These are phyloP conservation scores for Perca flavescens DNA, from an alignment of 2,113 vertebrate species.

Conservation along the genomic window DNA sequence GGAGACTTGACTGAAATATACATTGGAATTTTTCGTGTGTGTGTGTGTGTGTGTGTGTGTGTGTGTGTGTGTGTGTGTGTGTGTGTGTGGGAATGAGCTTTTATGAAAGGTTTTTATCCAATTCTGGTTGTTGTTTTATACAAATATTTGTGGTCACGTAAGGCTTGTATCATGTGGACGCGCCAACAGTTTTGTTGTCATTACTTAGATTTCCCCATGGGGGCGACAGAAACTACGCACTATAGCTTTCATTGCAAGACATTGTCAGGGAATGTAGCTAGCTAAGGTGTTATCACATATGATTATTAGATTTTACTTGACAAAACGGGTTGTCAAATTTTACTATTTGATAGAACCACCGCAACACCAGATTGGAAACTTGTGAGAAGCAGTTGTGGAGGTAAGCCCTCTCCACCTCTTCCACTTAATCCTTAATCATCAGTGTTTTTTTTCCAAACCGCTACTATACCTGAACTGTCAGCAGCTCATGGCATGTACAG, in stretches of 20 bases:
- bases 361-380: not conserved
- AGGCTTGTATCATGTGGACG: too few relatives aligned
- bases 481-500: not conserved
- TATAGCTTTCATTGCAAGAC: not conserved
- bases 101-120: slow-evolving; percentile 33
- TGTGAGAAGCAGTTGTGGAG: not conserved
- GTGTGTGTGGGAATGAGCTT: slow-evolving; percentile 43
- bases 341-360: not conserved
- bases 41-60: slow-evolving; percentile 8
- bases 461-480: not conserved
- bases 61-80: slow-evolving; percentile 11
- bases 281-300: not conserved
- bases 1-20: slow-evolving; percentile 74
- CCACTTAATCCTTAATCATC: not conserved
- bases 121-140: slow-evolving; percentile 6
- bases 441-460: not conserved
- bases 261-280: not conserved
- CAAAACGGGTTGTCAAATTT: not conserved
- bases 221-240: too few relatives aligned
- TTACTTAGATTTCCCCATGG: too few relatives aligned
- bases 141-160: not conserved
- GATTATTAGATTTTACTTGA: not conserved
- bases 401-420: not conserved
- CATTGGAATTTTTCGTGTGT: slow-evolving; percentile 43
- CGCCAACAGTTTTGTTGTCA: too few relatives aligned